These are phyloP conservation scores for Macroramphosus scolopax DNA, from an alignment of 2,797 vertebrate genomes.

Conservation along the genomic window DNA sequence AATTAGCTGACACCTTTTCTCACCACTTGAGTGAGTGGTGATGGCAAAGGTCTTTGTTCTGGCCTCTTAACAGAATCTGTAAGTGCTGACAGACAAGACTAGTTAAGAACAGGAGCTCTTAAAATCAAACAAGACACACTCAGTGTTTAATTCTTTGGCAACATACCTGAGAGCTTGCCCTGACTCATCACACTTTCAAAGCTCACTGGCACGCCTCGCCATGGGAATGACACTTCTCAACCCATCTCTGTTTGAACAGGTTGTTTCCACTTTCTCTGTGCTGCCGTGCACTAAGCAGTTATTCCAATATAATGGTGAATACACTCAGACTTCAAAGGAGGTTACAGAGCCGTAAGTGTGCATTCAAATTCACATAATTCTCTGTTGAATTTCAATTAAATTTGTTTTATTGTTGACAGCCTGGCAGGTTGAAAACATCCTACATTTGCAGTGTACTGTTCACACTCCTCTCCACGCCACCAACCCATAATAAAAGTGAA, in stretches of 20 bases:
- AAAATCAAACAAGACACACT: conserved; percentile 72
- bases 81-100: conserved; percentile 71
- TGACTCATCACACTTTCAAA: conserved; percentile 73
- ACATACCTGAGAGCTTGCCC: conserved; percentile 62
- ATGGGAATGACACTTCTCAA: conserved; percentile 76
- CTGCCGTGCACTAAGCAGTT: conserved; percentile 39
- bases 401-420: conserved; percentile 19
- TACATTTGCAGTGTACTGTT: too few relatives aligned
- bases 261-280: conserved; percentile 69
- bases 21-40: conserved; percentile 52
- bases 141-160: conserved; percentile 60
- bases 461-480: too few relatives aligned
- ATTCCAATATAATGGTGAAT: conserved; percentile 38
- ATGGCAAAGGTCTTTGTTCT: conserved; percentile 62
- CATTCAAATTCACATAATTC: conserved; percentile 16
- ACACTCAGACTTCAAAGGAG: conserved; percentile 48
- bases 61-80: conserved; percentile 59
- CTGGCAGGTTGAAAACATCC: conserved; percentile 29
- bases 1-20: conserved; percentile 57
- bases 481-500: too few relatives aligned
- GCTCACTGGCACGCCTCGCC: conserved; percentile 68
- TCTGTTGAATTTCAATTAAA: conserved; percentile 52
- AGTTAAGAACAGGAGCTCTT: conserved; percentile 70
- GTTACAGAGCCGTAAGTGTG: too few relatives aligned
- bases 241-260: conserved; percentile 72